Evolutionary conservation across 1,140 invertebrate species (phyloP).

Genomic region (Coptotermes formosanus): DNA sequence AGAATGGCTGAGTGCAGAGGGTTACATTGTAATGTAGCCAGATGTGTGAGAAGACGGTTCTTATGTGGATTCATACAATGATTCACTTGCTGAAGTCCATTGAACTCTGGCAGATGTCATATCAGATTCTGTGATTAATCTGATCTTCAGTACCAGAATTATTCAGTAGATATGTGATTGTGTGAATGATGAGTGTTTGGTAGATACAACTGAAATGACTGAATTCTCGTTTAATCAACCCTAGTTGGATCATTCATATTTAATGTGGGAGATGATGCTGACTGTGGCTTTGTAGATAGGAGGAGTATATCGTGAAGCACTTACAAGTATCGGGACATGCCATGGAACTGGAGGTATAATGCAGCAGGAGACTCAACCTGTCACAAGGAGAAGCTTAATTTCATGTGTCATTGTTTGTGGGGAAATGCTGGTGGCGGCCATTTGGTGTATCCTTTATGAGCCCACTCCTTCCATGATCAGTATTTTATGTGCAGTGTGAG

Average conservation of each 20-base stretch:
- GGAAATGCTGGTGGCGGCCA: not conserved
- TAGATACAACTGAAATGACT: not conserved
- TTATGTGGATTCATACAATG: not conserved
- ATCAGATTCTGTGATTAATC: not conserved
- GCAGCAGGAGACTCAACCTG: not conserved
- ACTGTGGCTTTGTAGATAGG: not conserved
- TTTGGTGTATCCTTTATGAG: not conserved
- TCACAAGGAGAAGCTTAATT: not conserved
- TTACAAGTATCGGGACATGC: not conserved
- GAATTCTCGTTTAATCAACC: not conserved
- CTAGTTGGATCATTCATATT: conserved; percentile 16
- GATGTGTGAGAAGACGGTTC: not conserved
- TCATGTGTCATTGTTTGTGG: not conserved
- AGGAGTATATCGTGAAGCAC: not conserved
- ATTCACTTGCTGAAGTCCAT: not conserved
- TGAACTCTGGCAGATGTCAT: not conserved
- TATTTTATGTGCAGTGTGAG: conserved; percentile 1
- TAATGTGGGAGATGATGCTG: not conserved
- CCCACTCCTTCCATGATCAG: conserved; percentile 7
- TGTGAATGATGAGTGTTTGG: not conserved
- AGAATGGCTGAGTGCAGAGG: not conserved
- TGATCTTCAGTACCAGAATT: not conserved
- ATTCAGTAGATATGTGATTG: not conserved
- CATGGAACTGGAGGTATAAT: not conserved
- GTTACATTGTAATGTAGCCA: not conserved